Percentiles rank a stretch among this genome's conserved stretches.
These are phyloP conservation scores for Cephalopterus ornatus DNA, from an alignment of 2,113 vertebrate species.

Conservation along the genomic window DNA sequence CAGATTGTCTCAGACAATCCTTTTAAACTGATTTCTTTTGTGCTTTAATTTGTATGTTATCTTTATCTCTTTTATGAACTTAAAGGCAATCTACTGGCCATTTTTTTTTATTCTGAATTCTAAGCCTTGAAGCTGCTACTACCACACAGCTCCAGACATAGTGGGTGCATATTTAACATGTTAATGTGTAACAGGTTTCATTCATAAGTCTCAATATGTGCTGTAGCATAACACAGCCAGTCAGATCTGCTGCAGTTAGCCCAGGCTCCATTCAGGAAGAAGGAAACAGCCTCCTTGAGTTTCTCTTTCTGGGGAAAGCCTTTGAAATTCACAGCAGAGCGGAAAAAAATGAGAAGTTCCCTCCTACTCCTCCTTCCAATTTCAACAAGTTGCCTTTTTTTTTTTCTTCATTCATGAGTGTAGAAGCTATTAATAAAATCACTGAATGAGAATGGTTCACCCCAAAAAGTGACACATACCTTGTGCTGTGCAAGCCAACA, in stretches of 20 bases:
- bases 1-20: not conserved
- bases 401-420: not conserved
- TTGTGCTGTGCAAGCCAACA: constrained; percentile 8
- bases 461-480: not conserved
- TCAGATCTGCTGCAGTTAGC: not conserved
- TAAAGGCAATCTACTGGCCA: not conserved
- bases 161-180: not conserved
- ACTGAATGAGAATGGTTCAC: constrained; percentile 5
- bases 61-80: not conserved
- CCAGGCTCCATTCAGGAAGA: not conserved
- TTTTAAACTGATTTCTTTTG: not conserved
- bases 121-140: not conserved
- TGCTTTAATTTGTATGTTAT: not conserved
- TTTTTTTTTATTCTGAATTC: not conserved
- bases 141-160: not conserved
- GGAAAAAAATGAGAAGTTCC: not conserved
- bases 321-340: constrained; percentile 10
- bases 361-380: constrained; percentile 3
- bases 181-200: constrained; percentile 15
- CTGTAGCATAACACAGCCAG: not conserved
- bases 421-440: constrained; percentile 48
- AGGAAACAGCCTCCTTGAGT: not conserved
- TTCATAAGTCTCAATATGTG: constrained; percentile 21
- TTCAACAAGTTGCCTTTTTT: not conserved
- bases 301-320: not conserved